These are phyloP conservation scores for Simalia tracyae DNA, from an alignment of 2,797 vertebrate genomes.

Conservation along the genomic window DNA sequence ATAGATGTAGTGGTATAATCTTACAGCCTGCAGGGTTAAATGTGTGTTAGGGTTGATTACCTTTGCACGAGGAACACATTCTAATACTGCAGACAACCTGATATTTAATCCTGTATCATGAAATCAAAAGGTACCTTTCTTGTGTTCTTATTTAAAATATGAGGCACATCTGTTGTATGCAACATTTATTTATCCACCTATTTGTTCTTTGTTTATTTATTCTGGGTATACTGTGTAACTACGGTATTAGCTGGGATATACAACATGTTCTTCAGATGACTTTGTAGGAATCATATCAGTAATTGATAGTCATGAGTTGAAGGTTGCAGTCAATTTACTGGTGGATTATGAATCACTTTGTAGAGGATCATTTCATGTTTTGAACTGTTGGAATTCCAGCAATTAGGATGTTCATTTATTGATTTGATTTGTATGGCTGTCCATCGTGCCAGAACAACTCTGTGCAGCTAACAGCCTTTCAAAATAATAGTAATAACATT, in stretches of 20 bases:
- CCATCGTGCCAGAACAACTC: neutral
- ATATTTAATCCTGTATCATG: conserved; percentile 34
- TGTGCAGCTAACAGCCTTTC: neutral
- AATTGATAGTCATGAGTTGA: neutral
- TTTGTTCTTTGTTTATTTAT: neutral
- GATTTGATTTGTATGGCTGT: neutral
- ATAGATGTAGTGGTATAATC: neutral
- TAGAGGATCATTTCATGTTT: neutral
- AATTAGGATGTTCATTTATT: neutral
- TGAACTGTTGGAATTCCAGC: neutral
- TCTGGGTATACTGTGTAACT: neutral
- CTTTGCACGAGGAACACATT: conserved; percentile 31
- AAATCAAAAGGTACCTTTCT: conserved; percentile 40
- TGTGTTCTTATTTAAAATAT: neutral
- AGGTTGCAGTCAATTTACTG: neutral
- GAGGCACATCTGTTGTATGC: neutral
- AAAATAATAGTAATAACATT: neutral
- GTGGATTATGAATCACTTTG: neutral
- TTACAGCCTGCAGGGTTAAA: conserved; percentile 25
- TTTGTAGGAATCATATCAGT: neutral
- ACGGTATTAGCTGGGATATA: neutral
- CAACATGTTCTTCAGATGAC: neutral
- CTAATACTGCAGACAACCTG: conserved; percentile 24
- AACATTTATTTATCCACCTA: neutral
- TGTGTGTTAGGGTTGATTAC: conserved; percentile 34